A percentile compares a stretch with the other conserved stretches of the same genome.
These are phyloP conservation scores for Trematocara variabile DNA, from an alignment of 2,113 vertebrate species.

Conservation along the genomic window DNA sequence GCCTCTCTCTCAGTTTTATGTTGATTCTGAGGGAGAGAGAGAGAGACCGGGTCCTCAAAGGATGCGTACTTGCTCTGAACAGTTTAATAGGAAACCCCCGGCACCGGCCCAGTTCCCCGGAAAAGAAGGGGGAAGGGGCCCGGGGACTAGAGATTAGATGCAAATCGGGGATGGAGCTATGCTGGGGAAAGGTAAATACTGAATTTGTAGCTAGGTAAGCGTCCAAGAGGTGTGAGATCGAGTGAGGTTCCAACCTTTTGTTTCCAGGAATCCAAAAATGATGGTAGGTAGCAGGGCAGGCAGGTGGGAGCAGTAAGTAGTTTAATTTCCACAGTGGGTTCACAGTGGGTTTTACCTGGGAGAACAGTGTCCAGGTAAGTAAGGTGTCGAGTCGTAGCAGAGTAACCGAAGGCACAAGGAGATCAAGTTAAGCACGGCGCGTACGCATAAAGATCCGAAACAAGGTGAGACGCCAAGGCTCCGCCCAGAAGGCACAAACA, in stretches of 20 bases:
- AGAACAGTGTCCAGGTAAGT: not conserved
- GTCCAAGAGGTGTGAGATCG: not conserved
- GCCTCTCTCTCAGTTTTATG: not conserved
- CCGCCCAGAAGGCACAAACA: not conserved
- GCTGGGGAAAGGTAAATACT: fast-evolving
- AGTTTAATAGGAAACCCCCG: not conserved
- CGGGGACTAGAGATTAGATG: not conserved
- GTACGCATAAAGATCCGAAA: fast-evolving
- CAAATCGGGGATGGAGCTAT: not conserved
- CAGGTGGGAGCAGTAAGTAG: not conserved
- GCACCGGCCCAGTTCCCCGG: not conserved
- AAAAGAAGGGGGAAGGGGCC: fast-evolving
- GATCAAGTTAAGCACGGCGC: not conserved
- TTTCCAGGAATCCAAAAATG: not conserved
- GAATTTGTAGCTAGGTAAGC: not conserved
- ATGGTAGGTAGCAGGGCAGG: not conserved
- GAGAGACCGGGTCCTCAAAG: not conserved
- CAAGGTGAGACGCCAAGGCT: not conserved
- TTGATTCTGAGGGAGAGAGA: not conserved
- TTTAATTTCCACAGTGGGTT: not conserved
- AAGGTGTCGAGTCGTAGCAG: not conserved
- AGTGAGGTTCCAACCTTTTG: not conserved
- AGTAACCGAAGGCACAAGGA: not conserved
- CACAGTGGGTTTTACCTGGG: not conserved
- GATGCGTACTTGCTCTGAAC: not conserved